phyloP scores from a whole-genome alignment of 2,797 vertebrate species.

The Phataginus tetradactyla region DNA sequence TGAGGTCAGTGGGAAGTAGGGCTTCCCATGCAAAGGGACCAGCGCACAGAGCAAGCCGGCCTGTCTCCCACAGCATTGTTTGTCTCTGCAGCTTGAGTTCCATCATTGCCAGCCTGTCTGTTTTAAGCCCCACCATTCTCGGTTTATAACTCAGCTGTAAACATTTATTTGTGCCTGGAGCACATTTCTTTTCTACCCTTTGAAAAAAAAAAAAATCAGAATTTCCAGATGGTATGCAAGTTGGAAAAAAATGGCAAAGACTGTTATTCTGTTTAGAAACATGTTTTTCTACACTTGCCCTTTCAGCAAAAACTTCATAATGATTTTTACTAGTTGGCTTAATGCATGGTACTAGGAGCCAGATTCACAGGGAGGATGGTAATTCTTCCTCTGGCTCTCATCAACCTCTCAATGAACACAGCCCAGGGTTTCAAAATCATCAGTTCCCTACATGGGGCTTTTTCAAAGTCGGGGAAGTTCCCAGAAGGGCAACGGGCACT shows the following conservation, averaged over 20 bases:
- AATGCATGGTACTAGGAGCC: conserved; percentile 69
- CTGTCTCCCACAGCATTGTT: not conserved
- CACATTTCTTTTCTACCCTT: conserved; percentile 79
- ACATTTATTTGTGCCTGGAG: conserved; percentile 84
- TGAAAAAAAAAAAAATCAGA: conserved; percentile 75
- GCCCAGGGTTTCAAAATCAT: conserved; percentile 66
- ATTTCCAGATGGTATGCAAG: conserved; percentile 82
- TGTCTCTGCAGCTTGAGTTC: conserved; percentile 56
- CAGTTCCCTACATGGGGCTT: conserved; percentile 52
- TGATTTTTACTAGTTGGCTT: conserved; percentile 78
- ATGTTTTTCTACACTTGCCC: conserved; percentile 73
- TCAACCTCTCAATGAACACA: conserved; percentile 51
- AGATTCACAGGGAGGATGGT: conserved; percentile 70
- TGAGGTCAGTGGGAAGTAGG: conserved; percentile 13
- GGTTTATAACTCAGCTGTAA: conserved; percentile 82
- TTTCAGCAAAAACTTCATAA: conserved; percentile 79
- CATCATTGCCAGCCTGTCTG: conserved; percentile 79
- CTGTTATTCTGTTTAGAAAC: conserved; percentile 82
- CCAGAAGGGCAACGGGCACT: conserved; percentile 56
- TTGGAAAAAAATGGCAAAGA: conserved; percentile 83
- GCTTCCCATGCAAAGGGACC: conserved; percentile 26
- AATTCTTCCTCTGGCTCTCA: conserved; percentile 71
- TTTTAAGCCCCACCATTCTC: conserved; percentile 79
- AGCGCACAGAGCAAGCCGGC: not conserved
- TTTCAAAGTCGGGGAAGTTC: conserved; percentile 51